These are phyloP conservation scores for Sinocyclocheilus anophthalmus DNA, from an alignment of 2,113 vertebrate genomes.

Conservation along the genomic window DNA sequence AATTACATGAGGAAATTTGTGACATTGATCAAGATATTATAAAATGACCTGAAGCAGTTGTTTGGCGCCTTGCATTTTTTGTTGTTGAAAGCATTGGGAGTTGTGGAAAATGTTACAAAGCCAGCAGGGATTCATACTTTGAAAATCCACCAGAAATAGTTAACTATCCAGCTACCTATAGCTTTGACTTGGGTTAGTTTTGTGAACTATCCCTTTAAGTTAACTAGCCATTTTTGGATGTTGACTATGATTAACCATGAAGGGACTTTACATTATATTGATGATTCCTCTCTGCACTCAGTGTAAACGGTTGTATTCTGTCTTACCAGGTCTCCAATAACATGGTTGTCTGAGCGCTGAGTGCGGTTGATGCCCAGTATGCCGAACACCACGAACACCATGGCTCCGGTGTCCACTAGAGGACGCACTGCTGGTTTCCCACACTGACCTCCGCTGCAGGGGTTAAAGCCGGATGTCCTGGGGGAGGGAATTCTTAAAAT, in stretches of 20 bases:
- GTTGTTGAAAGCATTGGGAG: background rate
- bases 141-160: background rate
- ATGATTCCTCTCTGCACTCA: background rate
- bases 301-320: background rate
- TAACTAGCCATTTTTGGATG: background rate
- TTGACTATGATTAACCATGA: background rate
- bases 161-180: too few species aligned
- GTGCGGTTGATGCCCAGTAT: constrained; percentile 91
- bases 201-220: background rate
- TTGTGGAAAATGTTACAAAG: background rate
- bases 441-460: constrained; percentile 82
- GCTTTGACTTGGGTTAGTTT: background rate
- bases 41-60: background rate
- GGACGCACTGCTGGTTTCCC: constrained; percentile 90
- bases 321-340: constrained; percentile 91
- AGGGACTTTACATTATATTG: background rate
- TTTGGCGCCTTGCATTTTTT: background rate
- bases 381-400: constrained; percentile 97
- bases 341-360: constrained; percentile 84
- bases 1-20: background rate
- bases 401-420: constrained; percentile 94
- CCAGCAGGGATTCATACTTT: background rate
- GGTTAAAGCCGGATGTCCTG: constrained; percentile 89
- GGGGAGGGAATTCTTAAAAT: too few species aligned
- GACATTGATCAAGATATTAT: background rate